Evolutionary conservation across 2,113 vertebrate species (phyloP), one percentile per base, ranked within the genome.

Genomic region (Myotis davidii): DNA sequence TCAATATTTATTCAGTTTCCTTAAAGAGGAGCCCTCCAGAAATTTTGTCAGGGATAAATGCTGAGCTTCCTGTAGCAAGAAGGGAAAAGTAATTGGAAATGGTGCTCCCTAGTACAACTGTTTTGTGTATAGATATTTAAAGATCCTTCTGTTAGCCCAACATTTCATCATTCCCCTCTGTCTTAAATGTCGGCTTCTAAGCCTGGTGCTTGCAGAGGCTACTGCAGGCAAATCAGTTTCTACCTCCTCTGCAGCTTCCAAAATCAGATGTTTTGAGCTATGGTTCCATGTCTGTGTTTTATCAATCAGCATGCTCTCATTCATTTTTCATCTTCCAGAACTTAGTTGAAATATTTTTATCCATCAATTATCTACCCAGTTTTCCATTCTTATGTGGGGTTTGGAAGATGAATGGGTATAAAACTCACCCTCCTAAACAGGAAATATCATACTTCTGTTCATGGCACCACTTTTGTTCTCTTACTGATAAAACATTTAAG

Each of bases 1-100:
- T 82, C 23, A 27, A 56, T 90, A 70, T 77, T 78, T 90, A 39
- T 50, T 90, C 56, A 83, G 45, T 79, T 93, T 95, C 39, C 48
- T 86, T 89, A 69, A 91, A 82, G 20, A 81, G 23, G 32, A 69
- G 27, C n/a, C 27, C 18, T 85, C 18, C 23, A 65, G 76, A 65
- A 88, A 39, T 91, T 91, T 93, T 85, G 20, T 65, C 61, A 50
- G 45, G 45, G 78, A 61, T 88, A 85, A 94, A 59, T 81, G 2
- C 29, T 77, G 9, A 39, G 78, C 18, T 91, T 29, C 10, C 39
- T 73, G 13, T 45, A 72, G 54, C 52, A 64, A 82, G n/a, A 50
- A 4, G 5, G 9, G 76, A 32, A n/a, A 70, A 10, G 12, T 14
- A 45, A 59, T 32, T 11, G 37, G 21, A 56, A 42, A 17, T 69